A percentile compares a stretch with the other conserved stretches of the same genome.
Conservation (phyloP, 2,797 vertebrate genomes). For the Psittacula echo region DNA sequence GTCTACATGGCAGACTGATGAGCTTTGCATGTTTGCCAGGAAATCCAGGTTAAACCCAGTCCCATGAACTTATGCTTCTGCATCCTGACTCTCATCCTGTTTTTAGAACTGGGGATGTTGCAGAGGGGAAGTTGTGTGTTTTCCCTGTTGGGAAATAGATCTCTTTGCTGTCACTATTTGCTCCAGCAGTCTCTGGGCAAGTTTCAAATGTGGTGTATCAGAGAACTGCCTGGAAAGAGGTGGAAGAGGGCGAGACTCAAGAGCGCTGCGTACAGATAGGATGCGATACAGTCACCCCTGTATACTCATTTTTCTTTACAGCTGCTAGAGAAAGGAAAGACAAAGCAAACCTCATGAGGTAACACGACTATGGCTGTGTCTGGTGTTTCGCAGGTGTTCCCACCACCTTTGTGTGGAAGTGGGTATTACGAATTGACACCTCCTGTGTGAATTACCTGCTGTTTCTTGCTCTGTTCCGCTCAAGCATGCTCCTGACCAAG, state of each 20-base stretch:
- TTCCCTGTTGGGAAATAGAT: slow-evolving; percentile 15
- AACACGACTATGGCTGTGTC: background rate
- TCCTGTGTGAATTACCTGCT: background rate
- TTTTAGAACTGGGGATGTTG: slow-evolving; percentile 60
- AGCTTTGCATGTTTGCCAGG: slow-evolving; percentile 66
- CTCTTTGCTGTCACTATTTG: slow-evolving; percentile 8
- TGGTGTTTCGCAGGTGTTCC: background rate
- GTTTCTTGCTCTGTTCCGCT: background rate
- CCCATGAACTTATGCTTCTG: slow-evolving; percentile 56
- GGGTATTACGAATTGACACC: background rate
- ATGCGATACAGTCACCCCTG: background rate
- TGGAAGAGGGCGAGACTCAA: background rate
- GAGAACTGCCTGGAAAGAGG: background rate
- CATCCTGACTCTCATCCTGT: slow-evolving; percentile 81
- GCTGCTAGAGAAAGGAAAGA: background rate
- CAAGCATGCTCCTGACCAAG: background rate
- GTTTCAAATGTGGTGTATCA: background rate
- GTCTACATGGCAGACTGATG: slow-evolving; percentile 43
- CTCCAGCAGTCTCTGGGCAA: background rate
- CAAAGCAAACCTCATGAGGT: background rate
- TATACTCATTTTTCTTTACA: background rate
- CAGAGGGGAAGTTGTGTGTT: slow-evolving; percentile 22
- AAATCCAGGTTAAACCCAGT: slow-evolving; percentile 76
- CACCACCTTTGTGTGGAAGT: background rate
- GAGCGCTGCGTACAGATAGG: background rate